Evolutionary conservation across 2,113 vertebrate species (phyloP).

Genomic region (Gymnorhina tibicen): DNA sequence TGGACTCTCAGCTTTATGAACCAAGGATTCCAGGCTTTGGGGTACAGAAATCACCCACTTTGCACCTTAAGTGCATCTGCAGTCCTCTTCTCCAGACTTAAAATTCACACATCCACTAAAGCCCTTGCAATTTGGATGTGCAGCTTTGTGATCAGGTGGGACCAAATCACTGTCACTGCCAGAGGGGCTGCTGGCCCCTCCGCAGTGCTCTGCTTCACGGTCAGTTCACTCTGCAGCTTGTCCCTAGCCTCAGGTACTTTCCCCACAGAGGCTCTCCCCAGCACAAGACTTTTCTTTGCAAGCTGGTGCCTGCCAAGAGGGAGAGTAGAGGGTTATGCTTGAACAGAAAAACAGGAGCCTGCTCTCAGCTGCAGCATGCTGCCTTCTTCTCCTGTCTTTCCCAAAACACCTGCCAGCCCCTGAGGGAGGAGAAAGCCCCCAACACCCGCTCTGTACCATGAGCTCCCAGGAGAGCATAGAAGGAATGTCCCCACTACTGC

Average conservation of each 20-base stretch:
- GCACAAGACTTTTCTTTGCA: background rate
- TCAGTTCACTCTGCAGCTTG: background rate
- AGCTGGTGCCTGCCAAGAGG: rapidly evolving
- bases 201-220: background rate
- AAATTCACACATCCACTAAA: rapidly evolving
- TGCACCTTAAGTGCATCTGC: too few relatives aligned
- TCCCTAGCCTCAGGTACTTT: background rate
- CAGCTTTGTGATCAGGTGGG: background rate
- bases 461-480: rapidly evolving
- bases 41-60: background rate
- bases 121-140: background rate
- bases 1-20: background rate
- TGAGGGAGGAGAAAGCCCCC: background rate
- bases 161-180: rapidly evolving
- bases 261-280: rapidly evolving
- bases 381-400: too few relatives aligned
- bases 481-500: too few relatives aligned
- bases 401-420: background rate
- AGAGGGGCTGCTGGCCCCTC: background rate
- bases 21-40: background rate
- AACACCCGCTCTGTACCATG: rapidly evolving
- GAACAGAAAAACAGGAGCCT: background rate
- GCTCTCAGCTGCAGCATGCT: background rate
- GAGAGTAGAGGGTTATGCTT: rapidly evolving
- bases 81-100: background rate